Evolutionary conservation across 2,797 vertebrate species (phyloP).

Genomic region (Nannoperca obscura): DNA sequence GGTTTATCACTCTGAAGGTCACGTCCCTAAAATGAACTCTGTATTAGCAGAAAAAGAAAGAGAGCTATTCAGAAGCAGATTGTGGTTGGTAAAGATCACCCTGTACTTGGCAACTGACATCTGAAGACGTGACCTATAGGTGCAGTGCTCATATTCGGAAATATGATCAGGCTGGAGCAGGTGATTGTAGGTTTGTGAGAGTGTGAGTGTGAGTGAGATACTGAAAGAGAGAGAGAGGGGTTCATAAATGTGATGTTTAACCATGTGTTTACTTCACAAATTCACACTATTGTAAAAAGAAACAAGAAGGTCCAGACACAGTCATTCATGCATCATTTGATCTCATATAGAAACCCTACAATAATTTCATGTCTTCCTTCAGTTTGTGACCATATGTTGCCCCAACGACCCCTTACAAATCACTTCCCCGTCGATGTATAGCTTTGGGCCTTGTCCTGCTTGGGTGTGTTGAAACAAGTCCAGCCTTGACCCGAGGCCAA

Average conservation of each 20-base stretch:
- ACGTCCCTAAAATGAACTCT: conserved; percentile 68
- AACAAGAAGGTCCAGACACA: neutral
- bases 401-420: conserved; percentile 65
- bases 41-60: conserved; percentile 39
- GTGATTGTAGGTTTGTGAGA: conserved; percentile 27
- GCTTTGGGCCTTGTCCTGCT: conserved; percentile 53
- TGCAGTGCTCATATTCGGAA: conserved; percentile 12
- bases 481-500: conserved; percentile 64
- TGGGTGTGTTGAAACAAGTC: conserved; percentile 80
- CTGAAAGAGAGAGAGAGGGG: neutral
- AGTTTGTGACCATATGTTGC: conserved; percentile 51
- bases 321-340: conserved; percentile 4
- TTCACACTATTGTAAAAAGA: conserved; percentile 4
- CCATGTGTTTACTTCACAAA: conserved; percentile 3
- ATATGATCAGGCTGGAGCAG: conserved; percentile 33
- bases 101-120: conserved; percentile 30
- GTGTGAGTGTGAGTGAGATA: neutral
- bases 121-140: conserved; percentile 12
- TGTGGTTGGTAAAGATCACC: conserved; percentile 29
- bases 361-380: conserved; percentile 30
- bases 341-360: conserved; percentile 13
- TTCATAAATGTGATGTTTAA: neutral
- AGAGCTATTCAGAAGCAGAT: conserved; percentile 52
- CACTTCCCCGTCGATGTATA: conserved; percentile 47
- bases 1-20: conserved; percentile 71